Evolutionary conservation across 2,888 invertebrate genomes (phyloP).

Genomic region (Oxystoma pomonae): DNA sequence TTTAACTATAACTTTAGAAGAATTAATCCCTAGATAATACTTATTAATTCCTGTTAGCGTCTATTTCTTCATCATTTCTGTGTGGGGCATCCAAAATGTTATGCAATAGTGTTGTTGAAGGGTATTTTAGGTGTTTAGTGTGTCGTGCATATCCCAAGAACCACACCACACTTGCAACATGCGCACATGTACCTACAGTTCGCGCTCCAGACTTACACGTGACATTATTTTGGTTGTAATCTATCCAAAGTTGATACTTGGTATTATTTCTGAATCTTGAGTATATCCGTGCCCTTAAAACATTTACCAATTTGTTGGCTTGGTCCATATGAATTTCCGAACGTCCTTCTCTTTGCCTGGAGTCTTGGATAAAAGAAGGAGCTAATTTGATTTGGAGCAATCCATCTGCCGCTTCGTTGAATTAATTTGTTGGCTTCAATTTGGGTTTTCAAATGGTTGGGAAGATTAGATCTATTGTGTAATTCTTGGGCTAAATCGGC

Average conservation of each 20-base stretch:
- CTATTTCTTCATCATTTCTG: background rate
- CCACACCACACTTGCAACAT: slow-evolving; percentile 14
- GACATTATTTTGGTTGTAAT: slow-evolving; percentile 2
- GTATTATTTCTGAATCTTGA: slow-evolving; percentile 7
- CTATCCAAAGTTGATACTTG: slow-evolving; percentile 4
- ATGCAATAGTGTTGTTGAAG: slow-evolving; percentile 3
- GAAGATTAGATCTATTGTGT: background rate
- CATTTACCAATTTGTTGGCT: background rate
- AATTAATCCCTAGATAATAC: background rate
- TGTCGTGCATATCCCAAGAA: slow-evolving; percentile 12
- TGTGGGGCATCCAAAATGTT: slow-evolving; percentile 3
- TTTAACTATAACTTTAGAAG: too few species aligned
- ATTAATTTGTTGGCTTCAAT: background rate
- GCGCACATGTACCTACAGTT: slow-evolving; percentile 13
- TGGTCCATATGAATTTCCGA: background rate
- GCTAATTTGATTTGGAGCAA: background rate
- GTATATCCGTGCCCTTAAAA: background rate
- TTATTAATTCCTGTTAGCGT: background rate
- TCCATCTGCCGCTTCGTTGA: background rate
- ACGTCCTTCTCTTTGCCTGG: background rate
- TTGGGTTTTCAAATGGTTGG: background rate
- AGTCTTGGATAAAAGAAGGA: background rate
- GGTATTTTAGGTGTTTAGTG: slow-evolving; percentile 2
- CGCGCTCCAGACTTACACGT: slow-evolving; percentile 15
- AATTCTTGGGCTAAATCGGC: background rate